phyloP scores from a whole-genome alignment of 2,888 invertebrate species.

The Nipponacmea schrenckii region DNA sequence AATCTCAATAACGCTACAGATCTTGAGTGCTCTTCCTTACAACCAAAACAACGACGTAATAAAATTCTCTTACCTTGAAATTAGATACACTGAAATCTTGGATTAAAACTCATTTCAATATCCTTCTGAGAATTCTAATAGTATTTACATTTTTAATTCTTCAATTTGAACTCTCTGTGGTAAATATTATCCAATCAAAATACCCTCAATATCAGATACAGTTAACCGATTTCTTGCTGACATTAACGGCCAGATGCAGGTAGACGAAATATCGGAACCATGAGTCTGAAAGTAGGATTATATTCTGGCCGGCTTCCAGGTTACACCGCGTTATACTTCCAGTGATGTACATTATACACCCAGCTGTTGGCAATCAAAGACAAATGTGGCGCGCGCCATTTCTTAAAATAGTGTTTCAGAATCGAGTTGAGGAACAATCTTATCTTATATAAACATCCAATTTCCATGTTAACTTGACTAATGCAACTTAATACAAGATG shows the following conservation, averaged over 20 bases:
- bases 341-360: neutral
- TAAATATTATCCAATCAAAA: too few relatives aligned
- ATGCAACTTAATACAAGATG: too few relatives aligned
- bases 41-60: too few relatives aligned
- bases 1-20: too few relatives aligned
- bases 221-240: neutral
- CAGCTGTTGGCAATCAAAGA: slow-evolving; percentile 3
- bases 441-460: neutral
- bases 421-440: neutral
- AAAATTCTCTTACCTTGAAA: too few relatives aligned
- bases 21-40: too few relatives aligned
- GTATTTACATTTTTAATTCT: too few relatives aligned
- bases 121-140: too few relatives aligned
- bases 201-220: neutral
- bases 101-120: too few relatives aligned
- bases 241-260: slow-evolving; percentile 4
- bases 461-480: too few relatives aligned
- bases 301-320: slow-evolving; percentile 4
- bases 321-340: slow-evolving; percentile 1
- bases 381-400: slow-evolving; percentile 5
- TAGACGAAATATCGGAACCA: slow-evolving; percentile 3
- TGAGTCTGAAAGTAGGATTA: slow-evolving; percentile 5
- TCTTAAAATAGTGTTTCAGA: neutral
- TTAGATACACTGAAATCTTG: too few relatives aligned
- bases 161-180: too few relatives aligned